These are phyloP conservation scores for Marmota monax DNA, from an alignment of 2,113 vertebrate species.

Conservation along the genomic window DNA sequence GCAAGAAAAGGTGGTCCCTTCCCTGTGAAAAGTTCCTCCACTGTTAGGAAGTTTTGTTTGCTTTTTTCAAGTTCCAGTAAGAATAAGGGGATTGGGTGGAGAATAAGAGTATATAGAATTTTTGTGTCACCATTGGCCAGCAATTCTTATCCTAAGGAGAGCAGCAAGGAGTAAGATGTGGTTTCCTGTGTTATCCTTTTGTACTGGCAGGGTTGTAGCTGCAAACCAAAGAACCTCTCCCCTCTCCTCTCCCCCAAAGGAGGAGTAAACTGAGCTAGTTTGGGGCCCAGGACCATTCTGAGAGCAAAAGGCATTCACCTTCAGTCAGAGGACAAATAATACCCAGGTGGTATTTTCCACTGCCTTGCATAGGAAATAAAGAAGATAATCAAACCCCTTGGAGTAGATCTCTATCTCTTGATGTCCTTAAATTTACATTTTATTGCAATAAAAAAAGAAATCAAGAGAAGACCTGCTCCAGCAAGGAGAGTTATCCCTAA, in stretches of 20 bases:
- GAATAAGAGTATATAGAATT: not conserved
- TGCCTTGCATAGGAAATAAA: not conserved
- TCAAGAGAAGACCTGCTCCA: not conserved
- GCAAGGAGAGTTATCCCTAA: not conserved
- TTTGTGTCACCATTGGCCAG: not conserved
- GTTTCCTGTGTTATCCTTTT: not conserved
- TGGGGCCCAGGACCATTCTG: not conserved
- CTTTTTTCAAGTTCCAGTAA: not conserved
- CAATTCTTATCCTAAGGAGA: not conserved
- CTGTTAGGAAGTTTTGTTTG: not conserved
- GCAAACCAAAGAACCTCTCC: not conserved
- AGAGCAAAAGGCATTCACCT: not conserved
- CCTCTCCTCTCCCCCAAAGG: not conserved
- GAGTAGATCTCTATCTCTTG: not conserved
- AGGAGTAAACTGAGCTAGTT: not conserved
- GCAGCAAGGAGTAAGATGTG: not conserved
- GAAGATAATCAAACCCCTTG: slow-evolving; percentile 16
- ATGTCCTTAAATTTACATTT: slow-evolving; percentile 62
- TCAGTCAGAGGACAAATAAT: not conserved
- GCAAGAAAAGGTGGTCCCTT: not conserved
- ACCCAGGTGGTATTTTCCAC: not conserved
- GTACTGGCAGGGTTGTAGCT: not conserved
- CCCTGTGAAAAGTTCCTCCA: not conserved
- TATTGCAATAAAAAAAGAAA: slow-evolving; percentile 55
- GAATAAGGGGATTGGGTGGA: not conserved